Evolutionary conservation across 2,888 invertebrate genomes (phyloP), one percentile per base, ranked within the genome.

Genomic region (Cyaniris semiargus): DNA sequence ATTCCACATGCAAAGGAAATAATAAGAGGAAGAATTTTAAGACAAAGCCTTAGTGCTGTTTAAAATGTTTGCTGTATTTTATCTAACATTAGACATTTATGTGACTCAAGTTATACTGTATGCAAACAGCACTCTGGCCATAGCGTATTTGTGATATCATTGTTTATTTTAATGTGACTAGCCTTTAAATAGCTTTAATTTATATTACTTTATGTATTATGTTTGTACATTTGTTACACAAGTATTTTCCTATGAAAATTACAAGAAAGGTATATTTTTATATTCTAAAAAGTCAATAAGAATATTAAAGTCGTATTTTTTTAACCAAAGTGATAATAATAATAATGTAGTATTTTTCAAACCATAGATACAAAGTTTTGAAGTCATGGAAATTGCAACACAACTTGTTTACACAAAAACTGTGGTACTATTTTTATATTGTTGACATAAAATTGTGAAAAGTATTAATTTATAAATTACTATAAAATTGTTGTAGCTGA

Each of bases 11-110:
- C 79, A 89, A 86, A 78, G 92, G 90, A 80, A 80, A 86, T 70
- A 92, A 91, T 81, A 87, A 85, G 3, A 88, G 87, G 78, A 88
- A 90, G 88, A 91, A 92, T 83, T 90, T 86, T 79, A 93, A 92
- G 85, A 88, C 85, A 81, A 93, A 91, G 80, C 88, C 71, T 66
- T 60, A 21, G n/a, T 66, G 23, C 60, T 44, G 23, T 38, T 34
- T 56, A 76, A 76, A 76, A 71, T 21, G 53, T 76, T 66, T 27
- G 8, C 27, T 27, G 18, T 66, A 66, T 66, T 66, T 66, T 31
- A 27, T 66, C 66, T 66, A 58, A 31, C 15, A 31, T 27, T 6
- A 66, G 66, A 60, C 23, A 13, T 23, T 13, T 23, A 13, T 23
- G 66, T 66, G 66, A 66, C 31, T 66, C 15, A 66, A 66, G 31